Base-by-base conservation (phyloP, 2,113 vertebrate genomes). In the Brevimyrus niger region DNA sequence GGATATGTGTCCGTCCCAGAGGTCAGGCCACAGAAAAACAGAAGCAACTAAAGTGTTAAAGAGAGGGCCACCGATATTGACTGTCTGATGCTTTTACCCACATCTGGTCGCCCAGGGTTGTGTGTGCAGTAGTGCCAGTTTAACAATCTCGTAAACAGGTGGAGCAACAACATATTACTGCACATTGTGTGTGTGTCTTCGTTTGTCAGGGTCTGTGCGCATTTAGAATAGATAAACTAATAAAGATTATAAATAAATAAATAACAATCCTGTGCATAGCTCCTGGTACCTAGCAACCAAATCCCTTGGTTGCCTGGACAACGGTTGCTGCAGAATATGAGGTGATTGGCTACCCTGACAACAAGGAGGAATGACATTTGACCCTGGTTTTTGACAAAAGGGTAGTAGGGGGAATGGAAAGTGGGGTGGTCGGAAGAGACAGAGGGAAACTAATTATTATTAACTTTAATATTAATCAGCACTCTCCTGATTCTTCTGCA, bases 331-430 rank as follows among this genome's bases (percentile, higher is more conserved):
- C 92, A 93, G 94, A 94, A 94, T 96, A 91, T 94, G 93, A 50
- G 91, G 88, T 96, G 96, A 96, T 95, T 96, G 95, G 94, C 96
- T 96, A 94, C 94, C 94, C 93, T 93, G 93, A 95, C 94, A 94
- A 92, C 94, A 90, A 93, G 95, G 94, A 94, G 91, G 90, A 91
- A 94, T 94, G 92, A 96, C 93, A 93, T 92, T 94, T 95, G 95
- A 95, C 95, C 95, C 94, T 93, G 92, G 92, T 92, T 94, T 92
- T 92, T 94, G 94, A 94, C 51, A 48, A 88, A 50, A 21, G 87
- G n/a, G 31, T 42, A 55, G 92, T 91, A 93, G 92, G 92, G 89
- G 90, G 48, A 87, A 86, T 51, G 38, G 86, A 93, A 91, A 93
- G 93, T 89, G 89, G 88, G 65, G 65, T 92, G 55, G 87, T 90